A percentile compares a stretch with the other conserved stretches of the same genome.
Conservation (phyloP, 2,797 vertebrate species). For the Pachyuromys duprasi region DNA sequence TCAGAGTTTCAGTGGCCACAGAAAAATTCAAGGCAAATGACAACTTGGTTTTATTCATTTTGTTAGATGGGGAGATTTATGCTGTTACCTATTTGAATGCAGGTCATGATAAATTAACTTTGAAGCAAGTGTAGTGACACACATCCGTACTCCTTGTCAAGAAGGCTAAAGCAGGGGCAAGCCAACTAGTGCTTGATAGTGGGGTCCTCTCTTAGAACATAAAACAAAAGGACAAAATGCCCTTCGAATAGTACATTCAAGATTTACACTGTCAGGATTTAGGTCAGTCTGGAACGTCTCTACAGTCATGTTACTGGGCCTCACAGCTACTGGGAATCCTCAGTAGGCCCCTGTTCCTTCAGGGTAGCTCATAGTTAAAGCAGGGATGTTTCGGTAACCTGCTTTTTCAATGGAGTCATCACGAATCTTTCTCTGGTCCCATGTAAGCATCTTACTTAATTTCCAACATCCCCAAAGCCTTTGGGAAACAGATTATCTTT, state of each 20-base stretch:
- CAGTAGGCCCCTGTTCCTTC: neutral
- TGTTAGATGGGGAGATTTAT: neutral
- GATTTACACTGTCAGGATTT: conserved; percentile 3
- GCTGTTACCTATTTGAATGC: neutral
- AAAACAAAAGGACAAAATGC: neutral
- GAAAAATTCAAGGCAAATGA: conserved; percentile 45
- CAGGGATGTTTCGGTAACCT: neutral
- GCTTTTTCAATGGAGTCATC: neutral
- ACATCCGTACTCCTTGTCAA: too few relatives aligned
- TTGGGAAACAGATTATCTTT: neutral
- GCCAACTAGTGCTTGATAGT: neutral
- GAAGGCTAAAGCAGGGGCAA: neutral
- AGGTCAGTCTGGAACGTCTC: neutral
- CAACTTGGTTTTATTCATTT: conserved; percentile 1
- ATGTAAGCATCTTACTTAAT: neutral
- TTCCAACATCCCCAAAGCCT: neutral
- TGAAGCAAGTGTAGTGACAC: rapidly evolving
- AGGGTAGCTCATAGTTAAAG: neutral
- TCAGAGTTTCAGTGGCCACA: neutral
- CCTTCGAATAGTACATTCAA: neutral
- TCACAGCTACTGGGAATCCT: neutral
- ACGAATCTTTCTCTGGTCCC: neutral
- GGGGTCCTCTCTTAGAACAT: neutral
- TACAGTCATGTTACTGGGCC: too few relatives aligned
- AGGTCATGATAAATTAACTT: neutral